Conservation (phyloP, 2,797 vertebrate genomes). For the Carduelis carduelis region DNA sequence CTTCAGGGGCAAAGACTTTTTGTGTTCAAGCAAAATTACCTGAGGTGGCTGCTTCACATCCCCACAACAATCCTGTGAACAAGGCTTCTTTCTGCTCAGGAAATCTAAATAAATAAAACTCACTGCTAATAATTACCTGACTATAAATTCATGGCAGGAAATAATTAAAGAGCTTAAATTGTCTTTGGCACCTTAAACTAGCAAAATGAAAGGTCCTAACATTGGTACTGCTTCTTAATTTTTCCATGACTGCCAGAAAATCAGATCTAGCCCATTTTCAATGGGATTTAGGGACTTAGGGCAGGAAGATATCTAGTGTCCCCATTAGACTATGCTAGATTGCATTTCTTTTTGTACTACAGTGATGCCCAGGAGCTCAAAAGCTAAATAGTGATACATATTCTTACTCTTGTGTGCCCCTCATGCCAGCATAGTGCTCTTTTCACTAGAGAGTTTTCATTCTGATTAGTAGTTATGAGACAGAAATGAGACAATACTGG, state of each 20-base stretch:
- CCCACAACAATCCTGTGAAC: neutral
- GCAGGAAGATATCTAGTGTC: neutral
- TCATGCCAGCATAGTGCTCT: neutral
- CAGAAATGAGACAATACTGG: neutral
- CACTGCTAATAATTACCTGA: neutral
- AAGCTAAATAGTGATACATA: neutral
- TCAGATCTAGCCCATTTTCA: neutral
- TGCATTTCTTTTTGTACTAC: neutral
- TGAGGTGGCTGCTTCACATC: neutral
- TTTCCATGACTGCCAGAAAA: neutral
- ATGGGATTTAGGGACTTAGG: neutral
- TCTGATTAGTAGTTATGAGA: neutral
- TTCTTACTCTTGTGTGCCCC: neutral
- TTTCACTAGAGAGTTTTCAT: neutral
- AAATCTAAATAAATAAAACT: neutral
- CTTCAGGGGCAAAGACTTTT: neutral
- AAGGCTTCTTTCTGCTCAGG: neutral
- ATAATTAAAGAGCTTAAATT: neutral
- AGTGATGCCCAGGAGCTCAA: neutral
- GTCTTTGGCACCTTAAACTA: neutral
- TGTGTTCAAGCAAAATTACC: neutral
- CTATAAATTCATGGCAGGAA: neutral
- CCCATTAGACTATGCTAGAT: accelerated
- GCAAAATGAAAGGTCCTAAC: neutral
- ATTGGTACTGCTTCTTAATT: neutral